Evolutionary conservation across 2,113 vertebrate genomes (phyloP).

Genomic region (Indri indri): DNA sequence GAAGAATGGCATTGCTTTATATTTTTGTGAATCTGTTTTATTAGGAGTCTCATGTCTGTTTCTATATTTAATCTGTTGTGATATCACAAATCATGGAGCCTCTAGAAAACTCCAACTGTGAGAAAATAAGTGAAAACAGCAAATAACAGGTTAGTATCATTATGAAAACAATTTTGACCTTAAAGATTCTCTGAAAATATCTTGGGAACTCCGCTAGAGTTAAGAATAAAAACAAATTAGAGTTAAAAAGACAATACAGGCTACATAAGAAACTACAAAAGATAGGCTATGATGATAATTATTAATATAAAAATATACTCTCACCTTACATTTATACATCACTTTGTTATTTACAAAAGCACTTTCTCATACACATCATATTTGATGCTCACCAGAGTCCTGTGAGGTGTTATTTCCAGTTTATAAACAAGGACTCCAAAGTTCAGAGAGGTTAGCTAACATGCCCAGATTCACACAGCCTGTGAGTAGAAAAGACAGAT

Average conservation of each 20-base stretch:
- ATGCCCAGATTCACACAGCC: not conserved
- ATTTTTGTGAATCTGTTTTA: not conserved
- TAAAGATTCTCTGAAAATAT: not conserved
- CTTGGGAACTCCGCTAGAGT: not conserved
- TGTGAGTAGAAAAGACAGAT: not conserved
- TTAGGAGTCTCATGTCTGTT: not conserved
- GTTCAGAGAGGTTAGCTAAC: not conserved
- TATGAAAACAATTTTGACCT: slow-evolving; percentile 44
- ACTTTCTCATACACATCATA: not conserved
- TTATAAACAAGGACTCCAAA: not conserved
- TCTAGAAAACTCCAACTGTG: not conserved
- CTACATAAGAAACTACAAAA: not conserved
- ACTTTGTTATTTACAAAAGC: not conserved
- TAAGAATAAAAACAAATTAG: not conserved
- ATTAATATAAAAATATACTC: not conserved
- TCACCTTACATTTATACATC: not conserved
- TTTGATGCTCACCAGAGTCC: not conserved
- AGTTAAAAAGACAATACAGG: not conserved
- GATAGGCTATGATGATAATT: not conserved
- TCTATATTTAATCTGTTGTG: not conserved
- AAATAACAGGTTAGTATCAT: not conserved
- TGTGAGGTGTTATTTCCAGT: not conserved
- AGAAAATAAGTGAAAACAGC: not conserved
- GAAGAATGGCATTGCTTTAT: not conserved
- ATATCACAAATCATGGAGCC: not conserved